Evolutionary conservation across 2,113 vertebrate species (phyloP).

Genomic region (Thinocorus orbignyianus): DNA sequence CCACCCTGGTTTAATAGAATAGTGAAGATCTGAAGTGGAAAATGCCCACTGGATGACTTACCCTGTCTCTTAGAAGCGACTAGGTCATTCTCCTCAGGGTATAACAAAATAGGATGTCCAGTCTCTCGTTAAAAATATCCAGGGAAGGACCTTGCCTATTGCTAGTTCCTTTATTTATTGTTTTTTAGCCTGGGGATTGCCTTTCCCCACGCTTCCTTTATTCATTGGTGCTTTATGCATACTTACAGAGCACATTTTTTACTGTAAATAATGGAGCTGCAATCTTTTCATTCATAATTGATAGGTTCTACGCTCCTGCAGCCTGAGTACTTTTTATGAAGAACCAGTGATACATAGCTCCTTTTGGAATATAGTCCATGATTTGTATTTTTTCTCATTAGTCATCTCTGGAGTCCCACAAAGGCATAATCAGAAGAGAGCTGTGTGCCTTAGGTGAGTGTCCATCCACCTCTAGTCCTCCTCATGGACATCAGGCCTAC

Average conservation of each 20-base stretch:
- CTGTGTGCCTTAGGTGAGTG: neutral
- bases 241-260: conserved; percentile 9
- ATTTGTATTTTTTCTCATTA: neutral
- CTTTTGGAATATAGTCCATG: neutral
- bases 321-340: neutral
- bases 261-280: conserved; percentile 37
- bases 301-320: neutral
- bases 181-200: neutral
- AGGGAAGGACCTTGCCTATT: neutral
- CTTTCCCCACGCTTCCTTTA: neutral
- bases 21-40: neutral
- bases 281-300: conserved; percentile 46
- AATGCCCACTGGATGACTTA: neutral
- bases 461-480: neutral
- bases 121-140: neutral
- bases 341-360: neutral
- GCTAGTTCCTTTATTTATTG: neutral
- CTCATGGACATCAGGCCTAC: neutral
- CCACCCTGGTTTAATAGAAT: neutral
- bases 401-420: neutral
- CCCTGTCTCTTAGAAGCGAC: neutral
- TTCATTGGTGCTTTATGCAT: neutral
- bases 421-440: neutral
- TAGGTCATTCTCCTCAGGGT: neutral
- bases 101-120: neutral